A percentile compares a stretch with the other conserved stretches of the same genome.
phyloP scores from a whole-genome alignment of 2,797 vertebrate species.

The Myoxocephalus aenaeus region DNA sequence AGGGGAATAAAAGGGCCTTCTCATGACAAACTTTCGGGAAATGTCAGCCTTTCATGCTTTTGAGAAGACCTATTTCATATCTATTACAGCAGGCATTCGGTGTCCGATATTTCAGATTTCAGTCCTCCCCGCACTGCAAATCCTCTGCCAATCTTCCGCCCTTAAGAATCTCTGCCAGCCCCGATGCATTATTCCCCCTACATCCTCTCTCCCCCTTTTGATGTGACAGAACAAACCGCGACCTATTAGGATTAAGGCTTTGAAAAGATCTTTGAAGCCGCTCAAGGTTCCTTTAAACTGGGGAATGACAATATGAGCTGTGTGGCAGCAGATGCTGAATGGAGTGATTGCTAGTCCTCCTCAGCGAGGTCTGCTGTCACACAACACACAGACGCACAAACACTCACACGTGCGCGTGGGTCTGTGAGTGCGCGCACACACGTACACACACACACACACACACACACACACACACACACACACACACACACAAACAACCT shows the following conservation, averaged over 20 bases:
- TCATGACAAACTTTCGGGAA: slow-evolving; percentile 89
- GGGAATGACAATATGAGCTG: slow-evolving; percentile 90
- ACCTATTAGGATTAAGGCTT: slow-evolving; percentile 92
- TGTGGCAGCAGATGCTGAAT: slow-evolving; percentile 88
- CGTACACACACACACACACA: slow-evolving; percentile 52
- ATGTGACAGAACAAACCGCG: slow-evolving; percentile 91
- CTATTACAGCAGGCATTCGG: slow-evolving; percentile 90
- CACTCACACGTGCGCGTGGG: slow-evolving; percentile 35
- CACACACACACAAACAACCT: slow-evolving; percentile 42
- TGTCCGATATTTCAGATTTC: slow-evolving; percentile 88
- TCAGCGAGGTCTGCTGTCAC: slow-evolving; percentile 83
- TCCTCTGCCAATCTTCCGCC: slow-evolving; percentile 90
- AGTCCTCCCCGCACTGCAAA: slow-evolving; percentile 86
- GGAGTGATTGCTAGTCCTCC: slow-evolving; percentile 86
- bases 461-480: slow-evolving; percentile 53
- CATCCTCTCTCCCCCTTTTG: slow-evolving; percentile 81
- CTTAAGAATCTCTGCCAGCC: slow-evolving; percentile 88
- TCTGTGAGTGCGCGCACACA: slow-evolving; percentile 11
- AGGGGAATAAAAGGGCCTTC: slow-evolving; percentile 87
- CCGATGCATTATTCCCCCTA: slow-evolving; percentile 83
- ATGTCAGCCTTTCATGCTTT: slow-evolving; percentile 90
- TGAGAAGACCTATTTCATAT: slow-evolving; percentile 91
- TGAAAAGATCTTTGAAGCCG: slow-evolving; percentile 92
- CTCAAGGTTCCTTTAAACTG: slow-evolving; percentile 90
- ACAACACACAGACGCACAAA: slow-evolving; percentile 57